Conservation (phyloP, 2,888 invertebrate species). For the Dryococelus australis region DNA sequence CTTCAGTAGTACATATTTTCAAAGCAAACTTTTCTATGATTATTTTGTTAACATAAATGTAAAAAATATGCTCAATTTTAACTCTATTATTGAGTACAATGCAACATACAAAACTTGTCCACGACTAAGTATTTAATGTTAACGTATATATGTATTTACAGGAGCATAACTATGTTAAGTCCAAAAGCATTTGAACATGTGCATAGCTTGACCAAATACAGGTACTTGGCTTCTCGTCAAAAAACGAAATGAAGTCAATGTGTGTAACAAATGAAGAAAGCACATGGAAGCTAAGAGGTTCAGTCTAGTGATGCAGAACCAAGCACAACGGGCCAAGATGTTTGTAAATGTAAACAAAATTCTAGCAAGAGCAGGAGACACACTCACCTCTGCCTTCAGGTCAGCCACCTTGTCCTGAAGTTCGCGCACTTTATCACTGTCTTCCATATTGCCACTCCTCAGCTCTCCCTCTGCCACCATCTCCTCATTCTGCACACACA, state of each 20-base stretch:
- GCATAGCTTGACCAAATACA: neutral
- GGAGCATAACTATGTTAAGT: neutral
- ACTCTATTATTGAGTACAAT: neutral
- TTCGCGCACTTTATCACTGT: conserved; percentile 86
- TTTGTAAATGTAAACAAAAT: neutral
- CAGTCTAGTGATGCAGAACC: neutral
- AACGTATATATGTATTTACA: neutral
- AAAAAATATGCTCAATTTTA: neutral
- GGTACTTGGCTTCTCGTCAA: neutral
- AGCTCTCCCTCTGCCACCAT: conserved; percentile 93
- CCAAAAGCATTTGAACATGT: neutral
- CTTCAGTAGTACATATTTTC: no score
- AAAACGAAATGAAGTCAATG: neutral
- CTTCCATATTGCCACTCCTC: conserved; percentile 74
- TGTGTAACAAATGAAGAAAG: neutral
- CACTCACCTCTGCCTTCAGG: conserved; percentile 88
- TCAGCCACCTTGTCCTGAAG: conserved; percentile 93
- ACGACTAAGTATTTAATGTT: neutral
- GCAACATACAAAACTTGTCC: neutral
- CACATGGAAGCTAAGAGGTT: neutral
- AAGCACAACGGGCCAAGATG: conserved; percentile 1
- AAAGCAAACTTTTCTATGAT: no score
- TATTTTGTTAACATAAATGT: neutral
- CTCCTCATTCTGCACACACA: conserved; percentile 86
- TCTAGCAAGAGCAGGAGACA: neutral